Percentiles rank a stretch among this genome's conserved stretches.
Conservation (phyloP, 53 echinoderm and acorn worm species). For the Echinarachnius parma region DNA sequence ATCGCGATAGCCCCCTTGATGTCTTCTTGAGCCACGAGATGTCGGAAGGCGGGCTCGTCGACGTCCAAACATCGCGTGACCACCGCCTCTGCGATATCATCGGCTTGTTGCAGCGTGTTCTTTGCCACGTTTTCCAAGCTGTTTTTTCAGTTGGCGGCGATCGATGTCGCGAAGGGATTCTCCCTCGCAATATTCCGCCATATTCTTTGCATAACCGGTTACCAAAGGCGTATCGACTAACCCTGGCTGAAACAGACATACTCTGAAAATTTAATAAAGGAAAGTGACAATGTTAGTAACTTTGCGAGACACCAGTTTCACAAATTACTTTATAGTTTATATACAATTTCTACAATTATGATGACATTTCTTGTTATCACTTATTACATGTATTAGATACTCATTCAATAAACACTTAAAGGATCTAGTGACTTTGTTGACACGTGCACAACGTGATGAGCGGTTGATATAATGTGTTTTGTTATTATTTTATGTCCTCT, state of each 20-base stretch:
- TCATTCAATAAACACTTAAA: no score
- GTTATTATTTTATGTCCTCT: no score
- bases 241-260: conserved; percentile 6
- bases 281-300: neutral
- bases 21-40: neutral
- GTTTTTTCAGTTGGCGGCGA: conserved; percentile 3
- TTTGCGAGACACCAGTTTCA: no score
- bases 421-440: no score
- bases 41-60: conserved; percentile 6
- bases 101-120: neutral
- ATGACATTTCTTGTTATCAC: no score
- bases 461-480: no score
- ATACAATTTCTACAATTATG: no score
- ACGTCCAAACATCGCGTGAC: conserved; percentile 4
- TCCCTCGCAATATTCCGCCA: neutral
- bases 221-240: neutral
- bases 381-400: no score
- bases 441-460: no score
- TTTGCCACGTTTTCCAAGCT: neutral
- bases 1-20: neutral
- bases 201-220: neutral
- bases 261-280: neutral
- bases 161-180: conserved; percentile 3
- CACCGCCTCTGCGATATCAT: conserved; percentile 3
- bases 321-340: no score